Base-by-base conservation (phyloP, 37 sponge, comb jelly and placozoan species). In the Agelas oroides region DNA sequence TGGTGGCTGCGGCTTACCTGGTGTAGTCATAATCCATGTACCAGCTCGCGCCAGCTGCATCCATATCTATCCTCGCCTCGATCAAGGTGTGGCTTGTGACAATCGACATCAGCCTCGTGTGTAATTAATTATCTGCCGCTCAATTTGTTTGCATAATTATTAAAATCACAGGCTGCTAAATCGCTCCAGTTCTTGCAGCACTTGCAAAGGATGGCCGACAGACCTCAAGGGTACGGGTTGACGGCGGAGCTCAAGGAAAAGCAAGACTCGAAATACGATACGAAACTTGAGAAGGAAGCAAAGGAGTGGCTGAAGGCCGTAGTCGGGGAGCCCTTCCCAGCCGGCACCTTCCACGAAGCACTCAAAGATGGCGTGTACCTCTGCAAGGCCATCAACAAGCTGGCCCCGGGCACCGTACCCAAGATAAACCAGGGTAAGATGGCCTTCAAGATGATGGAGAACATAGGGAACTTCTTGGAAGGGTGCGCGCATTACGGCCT, bases 361-460 rank as follows among this genome's bases (percentile, higher is more conserved):
- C 74, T 95, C 24, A 92, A 95, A 54, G 88, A 92, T 67, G 97
- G 96, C 2, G 80, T 90, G 1, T 78, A 71, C 57, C 76, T 97
- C 15, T 94, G 95, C 93, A 91, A 92, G 83, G 71, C 88, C 24
- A 92, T 94, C 59, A 97, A 97, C 73, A 59, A 34, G 32, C 70
- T 97, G n/a, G n/a, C 64, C 27, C 91, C 93, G 18, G 93, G 95
- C 25, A 83, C 81, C 31, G 86, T 98, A 1, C 76, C 55, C 72
- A 95, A 93, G 37, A 86, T 95, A 64, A 94, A 91, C 65, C 76
- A 64, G 19, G 69, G 77, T 73, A 95, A 93, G 61, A 95, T 92
- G 92, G 91, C 98, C 2, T 98, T 98, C 84, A 97, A 93, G 61
- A 89, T 88, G 94, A 98, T 98, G 99, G 99, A 98, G 70, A 98